Evolutionary conservation across 2,888 invertebrate genomes (phyloP), one percentile per base, ranked within the genome.

Genomic region (Oligia strigilis): DNA sequence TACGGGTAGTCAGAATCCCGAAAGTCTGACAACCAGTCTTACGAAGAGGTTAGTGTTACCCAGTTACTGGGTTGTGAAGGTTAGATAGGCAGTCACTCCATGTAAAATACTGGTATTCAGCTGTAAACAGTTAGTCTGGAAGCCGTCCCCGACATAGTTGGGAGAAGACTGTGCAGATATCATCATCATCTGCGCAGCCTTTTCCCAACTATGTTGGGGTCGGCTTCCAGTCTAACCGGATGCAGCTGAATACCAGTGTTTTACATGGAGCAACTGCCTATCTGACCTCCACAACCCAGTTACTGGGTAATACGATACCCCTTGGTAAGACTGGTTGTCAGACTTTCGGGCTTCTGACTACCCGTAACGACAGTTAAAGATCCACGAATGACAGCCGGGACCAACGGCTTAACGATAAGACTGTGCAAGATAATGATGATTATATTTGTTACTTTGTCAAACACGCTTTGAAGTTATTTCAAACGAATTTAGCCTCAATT

Each of bases 401-500:
- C 29, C 29, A 29, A 29, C 29, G 29, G 29, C 29, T 29, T 29
- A 29, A 29, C 29, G 29, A 1, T 29, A 29, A 40, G 40, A 40
- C 40, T 40, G 40, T 40, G 40, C 40, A 29, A 40, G 29, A 64
- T 64, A 4, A 29, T 4, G 36, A 64, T 36, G 17, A 17, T 4
- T 36, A 14, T 49, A 23, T 52, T 64, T 46, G 46, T 46, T 46
- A 46, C 11, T 36, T n/a, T 46, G 11, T 29, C 36, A 55, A 69
- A 70, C 46, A 8, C 36, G 17, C 78, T 60, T 83, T 60, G 52
- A 71, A 79, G 52, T 60, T 6, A 65, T 80, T 82, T 70, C 58
- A 81, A 62, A 65, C 3, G 29, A 70, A 74, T 85, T 65, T 70
- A 85, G 65, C 52, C 13, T 36, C 46, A 81, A 81, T 85, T 81